Percentiles rank a stretch among this genome's conserved stretches.
phyloP scores from a whole-genome alignment of 2,797 vertebrate genomes.

The Enteromius thamalakanensis region DNA sequence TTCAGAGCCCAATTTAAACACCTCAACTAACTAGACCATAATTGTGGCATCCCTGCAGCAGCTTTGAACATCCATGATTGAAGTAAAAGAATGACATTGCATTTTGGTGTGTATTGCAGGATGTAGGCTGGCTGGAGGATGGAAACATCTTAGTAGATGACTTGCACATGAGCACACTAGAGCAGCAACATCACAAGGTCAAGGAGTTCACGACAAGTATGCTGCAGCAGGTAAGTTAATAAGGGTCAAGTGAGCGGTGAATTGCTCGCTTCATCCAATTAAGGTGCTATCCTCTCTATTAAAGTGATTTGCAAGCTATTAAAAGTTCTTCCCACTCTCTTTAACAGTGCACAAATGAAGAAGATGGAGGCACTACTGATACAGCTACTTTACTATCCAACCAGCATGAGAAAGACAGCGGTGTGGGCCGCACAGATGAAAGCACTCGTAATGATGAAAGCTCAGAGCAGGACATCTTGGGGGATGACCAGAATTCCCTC shows the following conservation, averaged over 20 bases:
- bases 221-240: conserved; percentile 84
- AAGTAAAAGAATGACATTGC: neutral
- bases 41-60: neutral
- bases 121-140: conserved; percentile 94
- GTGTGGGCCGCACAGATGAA: conserved; percentile 91
- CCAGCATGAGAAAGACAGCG: conserved; percentile 96
- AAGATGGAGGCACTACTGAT: conserved; percentile 92
- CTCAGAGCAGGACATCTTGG: conserved; percentile 92
- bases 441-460: conserved; percentile 96
- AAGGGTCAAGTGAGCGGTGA: neutral
- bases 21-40: neutral
- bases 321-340: neutral
- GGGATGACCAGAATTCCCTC: conserved; percentile 81
- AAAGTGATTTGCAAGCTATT: conserved; percentile 1
- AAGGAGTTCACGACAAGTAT: conserved; percentile 93
- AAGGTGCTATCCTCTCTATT: neutral
- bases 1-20: neutral
- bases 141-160: conserved; percentile 94
- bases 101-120: conserved; percentile 77
- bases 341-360: conserved; percentile 86
- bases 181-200: conserved; percentile 93
- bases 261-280: conserved; percentile 3
- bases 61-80: neutral
- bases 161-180: conserved; percentile 93
- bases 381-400: conserved; percentile 91